A percentile compares a stretch with the other conserved stretches of the same genome.
phyloP scores from a whole-genome alignment of 2,888 invertebrate species.

The Therioaphis trifolii region DNA sequence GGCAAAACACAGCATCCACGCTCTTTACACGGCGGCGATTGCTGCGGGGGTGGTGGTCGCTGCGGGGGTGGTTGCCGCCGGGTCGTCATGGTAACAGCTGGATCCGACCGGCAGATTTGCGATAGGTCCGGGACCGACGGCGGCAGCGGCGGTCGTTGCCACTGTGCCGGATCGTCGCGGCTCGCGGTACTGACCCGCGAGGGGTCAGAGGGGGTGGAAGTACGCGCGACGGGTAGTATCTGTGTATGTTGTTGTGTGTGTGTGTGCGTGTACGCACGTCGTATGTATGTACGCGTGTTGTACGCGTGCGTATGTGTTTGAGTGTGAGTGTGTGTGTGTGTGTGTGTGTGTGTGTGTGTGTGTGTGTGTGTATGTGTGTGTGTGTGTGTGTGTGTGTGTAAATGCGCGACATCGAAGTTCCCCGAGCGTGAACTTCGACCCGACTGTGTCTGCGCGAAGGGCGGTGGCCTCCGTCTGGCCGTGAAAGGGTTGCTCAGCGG shows the following conservation, averaged over 20 bases:
- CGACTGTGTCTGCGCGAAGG: conserved; percentile 53
- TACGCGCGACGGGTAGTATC: background rate
- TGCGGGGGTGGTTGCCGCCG: too few relatives aligned
- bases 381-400: conserved; percentile 10
- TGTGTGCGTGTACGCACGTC: background rate
- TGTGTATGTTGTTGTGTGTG: too few relatives aligned
- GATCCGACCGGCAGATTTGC: conserved; percentile 46
- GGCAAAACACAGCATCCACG: background rate
- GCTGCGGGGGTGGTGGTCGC: background rate
- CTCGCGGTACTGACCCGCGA: too few relatives aligned
- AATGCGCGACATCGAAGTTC: conserved; percentile 39
- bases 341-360: too few relatives aligned
- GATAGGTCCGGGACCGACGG: conserved; percentile 58
- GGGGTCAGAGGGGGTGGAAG: background rate
- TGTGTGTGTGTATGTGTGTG: too few relatives aligned
- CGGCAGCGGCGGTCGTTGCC: background rate
- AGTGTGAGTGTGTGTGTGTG: too few relatives aligned
- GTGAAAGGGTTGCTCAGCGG: conserved; percentile 49
- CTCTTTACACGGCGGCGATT: background rate
- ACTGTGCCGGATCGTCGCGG: too few relatives aligned
- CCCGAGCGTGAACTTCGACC: conserved; percentile 57
- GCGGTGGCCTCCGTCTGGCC: conserved; percentile 60
- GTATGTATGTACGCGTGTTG: too few relatives aligned
- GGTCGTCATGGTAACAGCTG: conserved; percentile 47
- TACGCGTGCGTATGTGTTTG: too few relatives aligned